These are phyloP conservation scores for Pogonocherus hispidulus DNA, from an alignment of 2,888 invertebrate genomes.

Conservation along the genomic window DNA sequence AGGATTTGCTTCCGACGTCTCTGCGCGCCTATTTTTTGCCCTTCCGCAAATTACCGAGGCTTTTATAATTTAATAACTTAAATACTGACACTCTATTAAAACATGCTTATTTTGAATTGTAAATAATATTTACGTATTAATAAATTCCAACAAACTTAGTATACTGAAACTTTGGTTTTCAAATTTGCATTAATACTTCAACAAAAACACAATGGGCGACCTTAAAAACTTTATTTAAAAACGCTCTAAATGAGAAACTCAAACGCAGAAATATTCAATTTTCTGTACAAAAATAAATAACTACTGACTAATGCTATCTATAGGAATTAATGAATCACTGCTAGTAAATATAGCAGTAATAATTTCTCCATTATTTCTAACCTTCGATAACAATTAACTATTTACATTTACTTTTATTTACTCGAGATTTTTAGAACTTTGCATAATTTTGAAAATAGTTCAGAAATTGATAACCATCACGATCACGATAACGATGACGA, in stretches of 20 bases:
- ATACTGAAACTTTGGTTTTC: constrained; percentile 51
- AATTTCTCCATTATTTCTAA: too few relatives aligned
- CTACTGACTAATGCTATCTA: too few relatives aligned
- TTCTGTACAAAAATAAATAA: too few relatives aligned
- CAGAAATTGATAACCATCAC: too few relatives aligned
- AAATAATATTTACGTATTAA: constrained; percentile 62
- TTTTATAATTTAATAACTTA: constrained; percentile 56
- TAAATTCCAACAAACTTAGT: constrained; percentile 57
- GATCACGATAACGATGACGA: too few relatives aligned
- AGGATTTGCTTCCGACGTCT: constrained; percentile 42
- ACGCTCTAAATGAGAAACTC: neutral
- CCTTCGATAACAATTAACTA: too few relatives aligned
- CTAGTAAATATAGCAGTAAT: too few relatives aligned
- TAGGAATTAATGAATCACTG: too few relatives aligned
- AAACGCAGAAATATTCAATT: neutral
- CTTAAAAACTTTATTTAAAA: constrained; percentile 43
- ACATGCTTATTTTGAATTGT: constrained; percentile 64
- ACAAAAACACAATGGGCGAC: constrained; percentile 52
- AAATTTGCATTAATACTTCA: constrained; percentile 54
- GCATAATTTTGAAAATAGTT: too few relatives aligned
- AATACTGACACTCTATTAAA: constrained; percentile 60
- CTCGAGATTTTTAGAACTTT: too few relatives aligned
- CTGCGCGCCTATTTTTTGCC: constrained; percentile 45
- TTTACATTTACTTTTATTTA: too few relatives aligned
- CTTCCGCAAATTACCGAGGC: constrained; percentile 43